Base-by-base conservation (phyloP, 2,113 vertebrate species). In the Hemibagrus wyckioides region DNA sequence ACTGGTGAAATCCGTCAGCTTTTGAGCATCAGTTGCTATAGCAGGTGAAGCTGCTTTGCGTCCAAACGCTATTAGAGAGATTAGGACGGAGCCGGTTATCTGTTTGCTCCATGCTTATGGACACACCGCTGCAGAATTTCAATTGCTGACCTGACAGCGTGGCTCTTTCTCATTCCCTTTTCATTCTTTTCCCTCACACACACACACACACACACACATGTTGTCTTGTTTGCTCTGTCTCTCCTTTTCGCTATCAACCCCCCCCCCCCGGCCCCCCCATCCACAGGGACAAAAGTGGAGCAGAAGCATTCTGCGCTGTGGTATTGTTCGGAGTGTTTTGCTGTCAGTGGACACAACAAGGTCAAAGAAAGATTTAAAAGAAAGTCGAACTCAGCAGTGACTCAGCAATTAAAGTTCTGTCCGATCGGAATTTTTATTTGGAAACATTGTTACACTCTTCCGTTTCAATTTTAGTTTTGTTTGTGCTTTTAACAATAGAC, bases 1-100 rank as follows among this genome's bases (percentile, higher is more conserved):
- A 59, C 4, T 25, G 54, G 52, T 80, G 54, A 80, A 59, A 80
- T 57, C 79, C 2, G 3, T 80, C 79, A 39, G 19, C 50, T 44
- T 56, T 56, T 17, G 57, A 63, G 39, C n/a, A 30, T 65, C 39
- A 28, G 13, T 44, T n/a, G 25, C 28, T 82, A 82, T 54, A 85
- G 84, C 65, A 61, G 71, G 9, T 76, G 23, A 48, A 57, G 48
- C 48, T 17, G 30, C 39, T 48, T 48, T 63, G 28, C 2, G 23
- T 56, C 86, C 89, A 89, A 90, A 92, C 89, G 89, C 91, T 91
- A 91, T 92, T 90, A 89, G 85, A 52, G 87, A 94, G 93, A 94
- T 93, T 93, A 93, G 90, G 86, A 90, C 75, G 33, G 86, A 88
- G 89, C 86, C 90, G 89, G 89, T 94, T 94, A 93, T 93, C 92